phyloP scores from a whole-genome alignment of 2,888 invertebrate genomes.

The Macrophya alboannulata region DNA sequence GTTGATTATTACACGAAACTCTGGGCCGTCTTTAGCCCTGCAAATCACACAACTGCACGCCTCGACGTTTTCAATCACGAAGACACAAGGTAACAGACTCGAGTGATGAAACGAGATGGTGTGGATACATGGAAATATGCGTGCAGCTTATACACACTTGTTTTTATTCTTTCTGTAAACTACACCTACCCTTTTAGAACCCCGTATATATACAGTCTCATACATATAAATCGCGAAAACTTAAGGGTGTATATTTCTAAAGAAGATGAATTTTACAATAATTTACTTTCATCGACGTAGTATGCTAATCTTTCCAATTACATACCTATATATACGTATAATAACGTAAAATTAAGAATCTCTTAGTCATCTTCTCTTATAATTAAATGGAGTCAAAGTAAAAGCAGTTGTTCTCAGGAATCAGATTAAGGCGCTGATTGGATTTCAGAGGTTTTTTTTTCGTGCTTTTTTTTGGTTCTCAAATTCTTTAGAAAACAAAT shows the following conservation, averaged over 20 bases:
- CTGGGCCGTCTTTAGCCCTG: constrained; percentile 8
- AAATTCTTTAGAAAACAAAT: neutral
- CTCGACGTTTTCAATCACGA: constrained; percentile 47
- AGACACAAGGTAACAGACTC: constrained; percentile 38
- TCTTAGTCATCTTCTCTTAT: neutral
- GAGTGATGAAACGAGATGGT: constrained; percentile 34
- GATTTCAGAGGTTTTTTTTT: neutral
- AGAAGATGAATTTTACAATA: constrained; percentile 4
- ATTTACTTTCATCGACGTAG: neutral
- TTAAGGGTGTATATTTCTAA: constrained; percentile 7
- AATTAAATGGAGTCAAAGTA: constrained; percentile 11
- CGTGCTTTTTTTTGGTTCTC: neutral
- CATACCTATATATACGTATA: neutral
- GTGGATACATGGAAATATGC: neutral
- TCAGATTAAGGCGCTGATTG: neutral
- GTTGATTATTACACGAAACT: constrained; percentile 41
- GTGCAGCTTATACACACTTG: neutral
- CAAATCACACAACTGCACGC: constrained; percentile 41
- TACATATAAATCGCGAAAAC: neutral
- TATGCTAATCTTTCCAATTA: neutral
- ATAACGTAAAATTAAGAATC: neutral
- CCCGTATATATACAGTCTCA: neutral
- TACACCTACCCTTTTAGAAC: neutral
- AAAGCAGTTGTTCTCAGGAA: neutral
- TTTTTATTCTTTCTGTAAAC: neutral